phyloP scores from a whole-genome alignment of 2,888 invertebrate species.

The Amphipoea oculea region DNA sequence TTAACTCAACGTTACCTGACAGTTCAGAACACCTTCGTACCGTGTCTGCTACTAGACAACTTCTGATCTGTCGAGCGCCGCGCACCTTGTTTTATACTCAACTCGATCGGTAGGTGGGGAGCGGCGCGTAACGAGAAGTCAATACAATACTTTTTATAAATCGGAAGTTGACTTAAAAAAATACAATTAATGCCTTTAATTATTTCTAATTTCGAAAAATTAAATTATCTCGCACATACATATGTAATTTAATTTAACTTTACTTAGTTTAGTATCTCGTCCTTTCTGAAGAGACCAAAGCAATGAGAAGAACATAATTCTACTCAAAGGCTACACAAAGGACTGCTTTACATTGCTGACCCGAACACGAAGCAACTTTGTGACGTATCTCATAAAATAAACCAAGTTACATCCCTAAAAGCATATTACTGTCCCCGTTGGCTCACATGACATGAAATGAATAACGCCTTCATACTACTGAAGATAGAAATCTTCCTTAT shows the following conservation, averaged over 20 bases:
- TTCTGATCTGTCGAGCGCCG: too few species aligned
- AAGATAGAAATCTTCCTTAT: neutral
- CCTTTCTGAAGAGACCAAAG: neutral
- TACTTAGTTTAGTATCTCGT: neutral
- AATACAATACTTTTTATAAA: too few species aligned
- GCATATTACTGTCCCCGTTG: slow-evolving; percentile 28
- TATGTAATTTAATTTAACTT: neutral
- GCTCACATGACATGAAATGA: slow-evolving; percentile 1
- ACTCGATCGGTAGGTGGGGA: too few species aligned
- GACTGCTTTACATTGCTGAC: neutral
- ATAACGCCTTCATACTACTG: neutral
- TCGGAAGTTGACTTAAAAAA: too few species aligned
- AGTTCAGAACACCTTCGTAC: too few species aligned
- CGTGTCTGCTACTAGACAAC: too few species aligned
- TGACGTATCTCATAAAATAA: slow-evolving; percentile 33
- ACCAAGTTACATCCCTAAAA: slow-evolving; percentile 35
- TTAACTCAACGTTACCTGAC: too few species aligned
- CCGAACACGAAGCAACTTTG: slow-evolving; percentile 13
- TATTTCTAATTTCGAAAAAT: too few species aligned
- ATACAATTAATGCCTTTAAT: too few species aligned
- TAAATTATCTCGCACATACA: too few species aligned
- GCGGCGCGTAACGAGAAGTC: too few species aligned
- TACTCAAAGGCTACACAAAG: slow-evolving; percentile 29
- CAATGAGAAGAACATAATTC: slow-evolving; percentile 1
- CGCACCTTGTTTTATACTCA: too few species aligned